Evolutionary conservation across 2,113 vertebrate species (phyloP), one percentile per base, ranked within the genome.

Genomic region (Pollachius pollachius): DNA sequence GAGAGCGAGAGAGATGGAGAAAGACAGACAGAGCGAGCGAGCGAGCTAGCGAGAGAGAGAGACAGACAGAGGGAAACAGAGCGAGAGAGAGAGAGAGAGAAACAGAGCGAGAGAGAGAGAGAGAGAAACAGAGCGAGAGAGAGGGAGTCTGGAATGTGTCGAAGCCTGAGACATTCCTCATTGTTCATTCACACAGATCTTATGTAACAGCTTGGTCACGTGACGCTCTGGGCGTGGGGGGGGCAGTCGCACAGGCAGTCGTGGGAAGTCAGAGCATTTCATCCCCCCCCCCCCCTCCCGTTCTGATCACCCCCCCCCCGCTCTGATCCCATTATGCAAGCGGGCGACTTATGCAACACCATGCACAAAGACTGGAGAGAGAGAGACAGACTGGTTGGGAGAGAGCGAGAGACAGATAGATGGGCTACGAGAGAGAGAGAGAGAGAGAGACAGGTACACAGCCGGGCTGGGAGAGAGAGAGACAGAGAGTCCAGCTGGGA

Each of bases 141-240:
- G 56, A 72, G 77, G 76, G 67, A 75, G 77, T 71, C 78, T 77
- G 87, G 88, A 88, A 89, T 90, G 89, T 89, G 87, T 85, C 84
- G 85, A 82, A 86, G 88, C 83, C 88, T 82, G 82, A 90, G 87
- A 87, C 87, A 88, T 89, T 88, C 86, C 86, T 88, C 87, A 87
- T 90, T 92, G 88, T 91, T 89, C 90, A 89, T 89, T 89, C 88
- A 89, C 89, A 84, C 81, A 79, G 81, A 69, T 75, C 82, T 92
- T 92, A 90, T 89, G 88, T 88, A 92, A 91, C 78, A 52, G 13
- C 13, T 75, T 0, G 76, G 76, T 92, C 89, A 90, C 83, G 84
- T 92, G 90, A 92, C 18, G 67, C 12, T 85, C 81, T 80, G 77
- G 85, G 85, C 81, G 17, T 21, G 18, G 41, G 41, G 41, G 41